Percentiles rank a stretch among this genome's conserved stretches.
Evolutionary conservation across 1,140 invertebrate species (phyloP).

Genomic region (Magallana gigas): DNA sequence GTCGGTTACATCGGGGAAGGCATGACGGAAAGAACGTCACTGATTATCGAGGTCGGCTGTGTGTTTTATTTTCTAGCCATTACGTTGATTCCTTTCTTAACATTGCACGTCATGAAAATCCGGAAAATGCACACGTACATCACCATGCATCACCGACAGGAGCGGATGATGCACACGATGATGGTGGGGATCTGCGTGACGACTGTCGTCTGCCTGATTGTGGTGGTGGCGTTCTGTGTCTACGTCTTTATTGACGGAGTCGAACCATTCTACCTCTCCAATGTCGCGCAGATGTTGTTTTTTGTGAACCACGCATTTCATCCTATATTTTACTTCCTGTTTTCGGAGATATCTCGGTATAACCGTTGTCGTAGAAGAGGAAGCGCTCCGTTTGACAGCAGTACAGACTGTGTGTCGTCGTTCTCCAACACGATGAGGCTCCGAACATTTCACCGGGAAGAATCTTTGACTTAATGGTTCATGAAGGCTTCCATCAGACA

Average conservation of each 20-base stretch:
- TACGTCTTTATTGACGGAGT: not conserved
- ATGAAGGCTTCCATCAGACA: too few relatives aligned
- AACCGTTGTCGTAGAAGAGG: not conserved
- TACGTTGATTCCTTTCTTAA: not conserved
- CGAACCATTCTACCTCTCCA: slow-evolving; percentile 3
- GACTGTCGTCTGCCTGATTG: slow-evolving; percentile 10
- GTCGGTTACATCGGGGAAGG: not conserved
- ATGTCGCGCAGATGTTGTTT: not conserved
- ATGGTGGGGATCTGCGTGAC: not conserved
- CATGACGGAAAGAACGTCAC: not conserved
- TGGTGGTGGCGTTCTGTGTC: not conserved
- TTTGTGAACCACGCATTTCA: slow-evolving; percentile 11
- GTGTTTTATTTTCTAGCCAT: slow-evolving; percentile 15
- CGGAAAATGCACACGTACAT: slow-evolving; percentile 16
- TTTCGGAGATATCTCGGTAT: not conserved
- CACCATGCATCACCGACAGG: not conserved
- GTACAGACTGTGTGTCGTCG: not conserved
- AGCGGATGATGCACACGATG: slow-evolving; percentile 18
- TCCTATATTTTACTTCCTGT: slow-evolving; percentile 9
- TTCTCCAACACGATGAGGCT: not conserved
- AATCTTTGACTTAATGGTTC: not conserved
- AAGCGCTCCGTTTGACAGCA: slow-evolving; percentile 8
- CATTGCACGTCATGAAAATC: slow-evolving; percentile 16
- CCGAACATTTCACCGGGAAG: not conserved
- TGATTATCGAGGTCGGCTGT: not conserved